Evolutionary conservation across 2,113 vertebrate species (phyloP), one percentile per base, ranked within the genome.

Genomic region (Myrmecobius fasciatus): DNA sequence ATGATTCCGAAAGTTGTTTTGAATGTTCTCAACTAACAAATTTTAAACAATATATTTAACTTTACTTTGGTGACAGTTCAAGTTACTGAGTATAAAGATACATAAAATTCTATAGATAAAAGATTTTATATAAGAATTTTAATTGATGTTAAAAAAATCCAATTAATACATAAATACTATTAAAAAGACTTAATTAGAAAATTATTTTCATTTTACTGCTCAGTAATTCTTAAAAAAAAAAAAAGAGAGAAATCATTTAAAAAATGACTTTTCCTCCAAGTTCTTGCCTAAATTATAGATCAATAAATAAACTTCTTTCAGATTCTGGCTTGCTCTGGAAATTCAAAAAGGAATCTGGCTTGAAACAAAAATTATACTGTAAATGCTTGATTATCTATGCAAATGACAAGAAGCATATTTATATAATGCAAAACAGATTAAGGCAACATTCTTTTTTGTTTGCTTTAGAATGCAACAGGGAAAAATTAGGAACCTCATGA

Each of bases 401-500:
- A 94, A 94, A 95, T 28, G n/a, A 7, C 47, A 83, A 25, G 56
- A 25, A 31, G 94, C 89, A 88, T 2, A 9, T 91, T 47, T 93
- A 93, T 31, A 94, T 94, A 95, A 91, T 94, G 91, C 91, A 93
- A 97, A 94, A 96, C 24, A 93, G 67, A 92, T 91, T 91, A 93
- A 97, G 88, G 48, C 89, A 89, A 28, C 36, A 94, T 94, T 93
- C 95, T 75, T 95, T 36, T 60, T 97, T 95, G 91, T 89, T 91
- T 75, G 92, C 92, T 94, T 96, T 93, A 92, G 90, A 48, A 94
- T 46, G 93, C 92, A 96, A 94, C 89, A 92, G 53, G 43, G 89
- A 97, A 92, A 95, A 96, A 98, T 96, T 91, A 95, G 95, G 75
- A 96, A 95, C 92, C 88, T 92, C 91, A 92, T 25, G 56, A 98